Evolutionary conservation across 2,888 invertebrate species (phyloP).

Genomic region (Epistrophella euchroma): DNA sequence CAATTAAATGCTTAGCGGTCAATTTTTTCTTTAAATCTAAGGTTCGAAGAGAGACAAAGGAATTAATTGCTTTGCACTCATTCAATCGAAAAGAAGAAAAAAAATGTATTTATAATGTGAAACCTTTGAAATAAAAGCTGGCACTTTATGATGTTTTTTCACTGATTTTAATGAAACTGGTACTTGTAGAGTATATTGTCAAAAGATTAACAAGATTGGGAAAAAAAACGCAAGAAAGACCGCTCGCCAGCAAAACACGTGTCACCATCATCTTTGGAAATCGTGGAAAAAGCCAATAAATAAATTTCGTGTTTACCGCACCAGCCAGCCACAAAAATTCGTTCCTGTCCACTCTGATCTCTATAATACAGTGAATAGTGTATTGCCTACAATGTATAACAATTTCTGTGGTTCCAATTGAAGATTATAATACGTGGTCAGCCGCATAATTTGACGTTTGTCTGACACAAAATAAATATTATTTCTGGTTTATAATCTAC

Average conservation of each 20-base stretch:
- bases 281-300: too few relatives aligned
- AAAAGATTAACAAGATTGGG: not conserved
- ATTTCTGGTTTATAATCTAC: too few relatives aligned
- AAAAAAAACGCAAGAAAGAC: too few relatives aligned
- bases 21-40: not conserved
- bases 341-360: too few relatives aligned
- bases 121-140: not conserved
- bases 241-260: too few relatives aligned
- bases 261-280: too few relatives aligned
- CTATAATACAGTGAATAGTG: too few relatives aligned
- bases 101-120: not conserved
- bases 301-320: conserved; percentile 87
- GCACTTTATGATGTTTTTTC: not conserved
- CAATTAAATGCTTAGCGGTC: not conserved
- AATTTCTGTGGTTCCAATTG: too few relatives aligned
- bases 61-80: not conserved
- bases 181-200: not conserved
- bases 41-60: conserved; percentile 4
- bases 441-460: too few relatives aligned
- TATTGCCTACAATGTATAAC: too few relatives aligned
- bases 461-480: too few relatives aligned
- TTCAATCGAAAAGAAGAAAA: not conserved
- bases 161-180: not conserved
- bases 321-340: conserved; percentile 85
- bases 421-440: too few relatives aligned